Evolutionary conservation across 2,888 invertebrate species (phyloP).

Genomic region (Petrophora chlorosata): DNA sequence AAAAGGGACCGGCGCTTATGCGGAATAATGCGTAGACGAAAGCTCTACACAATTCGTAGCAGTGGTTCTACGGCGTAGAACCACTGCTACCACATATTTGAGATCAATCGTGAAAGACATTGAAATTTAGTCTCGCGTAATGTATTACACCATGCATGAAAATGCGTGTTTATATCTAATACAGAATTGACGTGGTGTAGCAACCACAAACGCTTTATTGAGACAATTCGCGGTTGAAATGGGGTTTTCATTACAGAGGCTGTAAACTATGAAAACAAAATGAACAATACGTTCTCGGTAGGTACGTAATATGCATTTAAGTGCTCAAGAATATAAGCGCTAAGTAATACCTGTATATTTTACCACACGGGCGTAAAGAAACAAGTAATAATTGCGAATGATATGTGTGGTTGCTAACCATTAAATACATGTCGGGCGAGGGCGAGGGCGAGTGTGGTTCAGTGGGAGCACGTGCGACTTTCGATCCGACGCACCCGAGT

Average conservation of each 20-base stretch:
- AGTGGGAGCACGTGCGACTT: too few species aligned
- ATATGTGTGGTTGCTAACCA: too few species aligned
- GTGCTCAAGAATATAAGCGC: background rate
- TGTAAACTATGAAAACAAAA: conserved; percentile 20
- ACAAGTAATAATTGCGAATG: conserved; percentile 3
- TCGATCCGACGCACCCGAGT: too few species aligned
- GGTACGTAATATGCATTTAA: conserved; percentile 4
- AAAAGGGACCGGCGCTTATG: too few species aligned
- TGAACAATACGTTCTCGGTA: conserved; percentile 17
- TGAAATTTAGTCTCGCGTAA: background rate
- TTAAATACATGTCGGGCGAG: too few species aligned
- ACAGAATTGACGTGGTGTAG: background rate
- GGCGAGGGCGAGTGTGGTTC: too few species aligned
- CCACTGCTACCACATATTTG: too few species aligned
- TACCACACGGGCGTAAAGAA: background rate
- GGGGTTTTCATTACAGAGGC: conserved; percentile 19
- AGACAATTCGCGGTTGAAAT: conserved; percentile 19
- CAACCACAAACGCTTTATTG: conserved; percentile 2
- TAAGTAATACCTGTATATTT: background rate
- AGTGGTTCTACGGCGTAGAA: too few species aligned
- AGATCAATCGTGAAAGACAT: too few species aligned
- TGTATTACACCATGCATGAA: background rate
- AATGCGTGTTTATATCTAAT: conserved; percentile 6
- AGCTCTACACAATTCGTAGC: too few species aligned
- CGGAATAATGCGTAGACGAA: too few species aligned